phyloP scores from a whole-genome alignment of 2,113 vertebrate species.

The human (Homo sapiens) region DNA sequence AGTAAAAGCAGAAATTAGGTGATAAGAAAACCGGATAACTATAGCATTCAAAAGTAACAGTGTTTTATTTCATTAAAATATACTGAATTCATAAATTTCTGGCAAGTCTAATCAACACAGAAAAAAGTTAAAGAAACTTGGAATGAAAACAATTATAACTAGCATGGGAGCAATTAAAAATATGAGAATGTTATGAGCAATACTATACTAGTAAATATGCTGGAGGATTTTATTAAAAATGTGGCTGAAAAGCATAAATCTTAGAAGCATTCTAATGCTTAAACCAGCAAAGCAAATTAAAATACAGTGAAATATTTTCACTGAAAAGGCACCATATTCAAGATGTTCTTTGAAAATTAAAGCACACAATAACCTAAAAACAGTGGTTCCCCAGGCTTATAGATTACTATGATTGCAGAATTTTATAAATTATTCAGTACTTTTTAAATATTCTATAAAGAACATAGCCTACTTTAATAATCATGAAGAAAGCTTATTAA shows the following conservation, averaged over 20 bases:
- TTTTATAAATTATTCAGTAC: background rate
- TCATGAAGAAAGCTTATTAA: background rate
- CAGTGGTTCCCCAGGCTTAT: background rate
- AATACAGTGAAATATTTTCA: background rate
- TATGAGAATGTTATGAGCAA: background rate
- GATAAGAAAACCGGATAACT: background rate
- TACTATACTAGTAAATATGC: background rate
- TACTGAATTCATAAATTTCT: background rate
- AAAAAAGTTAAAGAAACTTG: background rate
- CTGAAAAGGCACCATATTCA: background rate
- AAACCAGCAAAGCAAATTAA: slow-evolving; percentile 3
- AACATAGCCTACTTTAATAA: background rate
- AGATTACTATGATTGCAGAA: background rate
- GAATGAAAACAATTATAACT: background rate
- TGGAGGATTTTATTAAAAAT: background rate
- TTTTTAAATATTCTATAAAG: background rate
- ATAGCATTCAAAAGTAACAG: background rate
- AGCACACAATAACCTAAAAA: background rate
- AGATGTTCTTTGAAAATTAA: background rate
- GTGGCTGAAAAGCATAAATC: background rate
- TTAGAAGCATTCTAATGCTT: background rate
- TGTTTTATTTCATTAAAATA: background rate
- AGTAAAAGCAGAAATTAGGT: background rate
- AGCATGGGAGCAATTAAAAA: background rate
- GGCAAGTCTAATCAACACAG: background rate